Evolutionary conservation across 2,888 invertebrate species (phyloP).

Genomic region (Chalcis sispes): DNA sequence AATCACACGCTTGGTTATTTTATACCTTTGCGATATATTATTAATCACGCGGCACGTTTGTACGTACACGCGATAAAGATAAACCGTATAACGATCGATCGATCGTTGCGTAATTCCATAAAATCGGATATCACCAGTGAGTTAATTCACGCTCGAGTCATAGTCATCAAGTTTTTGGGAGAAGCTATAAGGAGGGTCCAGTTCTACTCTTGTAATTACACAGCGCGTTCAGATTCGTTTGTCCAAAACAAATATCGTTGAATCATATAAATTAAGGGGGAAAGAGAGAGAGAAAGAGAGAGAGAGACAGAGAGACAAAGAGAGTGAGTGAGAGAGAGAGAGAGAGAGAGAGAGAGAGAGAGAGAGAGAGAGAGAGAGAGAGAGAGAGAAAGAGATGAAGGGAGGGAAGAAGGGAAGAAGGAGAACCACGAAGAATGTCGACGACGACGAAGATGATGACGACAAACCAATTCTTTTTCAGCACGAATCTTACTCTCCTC

Average conservation of each 20-base stretch:
- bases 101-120: not conserved
- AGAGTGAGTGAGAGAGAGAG: too few species aligned
- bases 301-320: too few species aligned
- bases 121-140: conserved; percentile 6
- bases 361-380: too few species aligned
- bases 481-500: conserved; percentile 32
- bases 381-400: too few species aligned
- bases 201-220: not conserved
- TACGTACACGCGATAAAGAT: not conserved
- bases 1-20: not conserved
- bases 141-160: not conserved
- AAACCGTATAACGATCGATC: not conserved
- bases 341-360: too few species aligned
- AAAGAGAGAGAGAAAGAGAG: too few species aligned
- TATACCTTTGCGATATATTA: not conserved
- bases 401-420: too few species aligned
- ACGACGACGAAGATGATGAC: not conserved
- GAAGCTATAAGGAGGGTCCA: not conserved
- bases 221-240: conserved; percentile 9
- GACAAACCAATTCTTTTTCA: conserved; percentile 33
- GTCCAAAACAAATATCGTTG: conserved; percentile 41
- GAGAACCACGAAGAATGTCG: too few species aligned
- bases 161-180: too few species aligned
- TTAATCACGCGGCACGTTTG: not conserved
- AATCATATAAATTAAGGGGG: conserved; percentile 39